Conservation (phyloP, 2,797 vertebrate species). For the Pseudocheirus occidentalis region DNA sequence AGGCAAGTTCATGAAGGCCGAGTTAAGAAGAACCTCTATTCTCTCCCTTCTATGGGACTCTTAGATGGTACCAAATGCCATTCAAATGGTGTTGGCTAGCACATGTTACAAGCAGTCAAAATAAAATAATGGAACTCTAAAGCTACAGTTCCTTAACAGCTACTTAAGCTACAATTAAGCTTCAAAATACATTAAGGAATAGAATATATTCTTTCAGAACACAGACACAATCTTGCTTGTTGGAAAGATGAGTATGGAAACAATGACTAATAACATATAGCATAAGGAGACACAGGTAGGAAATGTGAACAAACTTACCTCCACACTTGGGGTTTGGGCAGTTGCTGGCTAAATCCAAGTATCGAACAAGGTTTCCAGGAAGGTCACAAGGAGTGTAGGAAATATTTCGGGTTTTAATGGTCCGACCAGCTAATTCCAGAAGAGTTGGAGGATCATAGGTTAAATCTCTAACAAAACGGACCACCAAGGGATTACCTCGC, state of each 20-base stretch:
- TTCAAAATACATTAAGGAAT: not conserved
- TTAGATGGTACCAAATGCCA: not conserved
- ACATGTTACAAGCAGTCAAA: not conserved
- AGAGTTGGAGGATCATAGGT: conserved; percentile 95
- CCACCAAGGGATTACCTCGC: conserved; percentile 97
- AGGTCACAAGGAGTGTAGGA: conserved; percentile 90
- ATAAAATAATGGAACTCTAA: not conserved
- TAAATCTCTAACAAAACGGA: conserved; percentile 97
- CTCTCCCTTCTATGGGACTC: not conserved
- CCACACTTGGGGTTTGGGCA: conserved; percentile 99
- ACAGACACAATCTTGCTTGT: not conserved
- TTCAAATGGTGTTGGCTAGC: not conserved
- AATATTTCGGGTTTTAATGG: conserved; percentile 93
- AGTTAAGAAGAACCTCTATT: not conserved
- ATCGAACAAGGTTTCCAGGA: conserved; percentile 90
- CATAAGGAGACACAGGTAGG: conserved; percentile 5
- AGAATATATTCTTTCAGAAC: not conserved
- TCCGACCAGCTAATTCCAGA: conserved; percentile 94
- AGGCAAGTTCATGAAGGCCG: not conserved
- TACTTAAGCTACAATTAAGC: not conserved
- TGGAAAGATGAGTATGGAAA: not conserved
- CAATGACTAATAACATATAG: not conserved
- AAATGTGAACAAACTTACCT: conserved; percentile 85
- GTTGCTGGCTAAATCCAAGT: conserved; percentile 96
- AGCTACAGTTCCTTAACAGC: not conserved